Evolutionary conservation across 2,797 vertebrate genomes (phyloP).

Genomic region (Bryconaethiops microstoma): DNA sequence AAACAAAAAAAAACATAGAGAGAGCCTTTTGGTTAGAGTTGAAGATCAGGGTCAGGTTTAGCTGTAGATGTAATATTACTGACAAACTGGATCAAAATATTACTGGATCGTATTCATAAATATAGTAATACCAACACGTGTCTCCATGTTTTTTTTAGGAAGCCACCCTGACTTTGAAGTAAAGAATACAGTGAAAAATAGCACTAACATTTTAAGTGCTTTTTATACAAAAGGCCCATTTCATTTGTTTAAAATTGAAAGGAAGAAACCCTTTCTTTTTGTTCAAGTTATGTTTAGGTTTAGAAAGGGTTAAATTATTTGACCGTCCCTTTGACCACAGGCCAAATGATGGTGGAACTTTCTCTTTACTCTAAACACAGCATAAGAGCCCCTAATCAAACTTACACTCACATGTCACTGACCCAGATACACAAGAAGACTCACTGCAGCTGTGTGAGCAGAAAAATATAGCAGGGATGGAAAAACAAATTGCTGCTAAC

Average conservation of each 20-base stretch:
- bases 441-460: not conserved
- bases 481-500: too few relatives aligned
- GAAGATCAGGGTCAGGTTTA: too few relatives aligned
- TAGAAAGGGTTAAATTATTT: not conserved
- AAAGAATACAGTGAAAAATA: not conserved
- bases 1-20: too few relatives aligned
- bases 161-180: not conserved
- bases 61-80: too few relatives aligned
- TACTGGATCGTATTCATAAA: too few relatives aligned
- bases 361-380: not conserved
- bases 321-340: not conserved
- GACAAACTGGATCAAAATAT: too few relatives aligned
- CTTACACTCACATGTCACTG: not conserved
- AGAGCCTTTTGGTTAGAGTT: too few relatives aligned
- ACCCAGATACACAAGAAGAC: not conserved
- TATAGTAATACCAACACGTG: too few relatives aligned
- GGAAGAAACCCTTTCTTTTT: not conserved
- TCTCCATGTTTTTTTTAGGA: too few relatives aligned
- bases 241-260: not conserved
- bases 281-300: not conserved
- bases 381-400: slow-evolving; percentile 9
- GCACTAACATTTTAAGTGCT: too few relatives aligned
- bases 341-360: slow-evolving; percentile 29
- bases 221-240: not conserved
- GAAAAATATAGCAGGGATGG: not conserved